A percentile compares a stretch with the other conserved stretches of the same genome.
Evolutionary conservation across 2,113 vertebrate genomes (phyloP).

Genomic region (Pseudorectes ferrugineus): DNA sequence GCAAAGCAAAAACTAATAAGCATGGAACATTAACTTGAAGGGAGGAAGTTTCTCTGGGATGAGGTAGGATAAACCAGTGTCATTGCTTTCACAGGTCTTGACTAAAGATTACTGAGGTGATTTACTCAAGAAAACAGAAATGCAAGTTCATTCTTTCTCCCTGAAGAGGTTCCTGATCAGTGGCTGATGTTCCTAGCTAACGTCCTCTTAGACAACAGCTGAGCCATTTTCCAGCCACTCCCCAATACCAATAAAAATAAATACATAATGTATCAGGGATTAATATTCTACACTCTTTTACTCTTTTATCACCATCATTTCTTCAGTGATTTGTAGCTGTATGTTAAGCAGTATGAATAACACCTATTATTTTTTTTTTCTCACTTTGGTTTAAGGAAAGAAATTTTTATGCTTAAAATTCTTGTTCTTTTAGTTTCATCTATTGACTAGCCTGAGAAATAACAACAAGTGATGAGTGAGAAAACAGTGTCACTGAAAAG

Average conservation of each 20-base stretch:
- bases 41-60: neutral
- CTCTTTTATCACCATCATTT: neutral
- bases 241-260: neutral
- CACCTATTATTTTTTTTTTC: neutral
- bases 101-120: neutral
- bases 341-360: neutral
- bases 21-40: neutral
- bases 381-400: neutral
- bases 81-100: neutral
- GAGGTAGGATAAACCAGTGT: neutral
- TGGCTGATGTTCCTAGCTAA: neutral
- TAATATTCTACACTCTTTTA: neutral
- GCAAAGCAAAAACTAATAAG: slow-evolving; percentile 8
- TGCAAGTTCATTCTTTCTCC: neutral
- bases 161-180: neutral
- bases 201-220: neutral
- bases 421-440: neutral
- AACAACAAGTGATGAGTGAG: neutral
- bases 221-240: neutral
- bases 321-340: neutral
- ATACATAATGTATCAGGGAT: neutral
- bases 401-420: neutral
- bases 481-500: slow-evolving; percentile 2
- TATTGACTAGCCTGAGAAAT: neutral
- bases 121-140: neutral